Evolutionary conservation across 2,888 invertebrate species (phyloP).

Genomic region (Neoascia interrupta): DNA sequence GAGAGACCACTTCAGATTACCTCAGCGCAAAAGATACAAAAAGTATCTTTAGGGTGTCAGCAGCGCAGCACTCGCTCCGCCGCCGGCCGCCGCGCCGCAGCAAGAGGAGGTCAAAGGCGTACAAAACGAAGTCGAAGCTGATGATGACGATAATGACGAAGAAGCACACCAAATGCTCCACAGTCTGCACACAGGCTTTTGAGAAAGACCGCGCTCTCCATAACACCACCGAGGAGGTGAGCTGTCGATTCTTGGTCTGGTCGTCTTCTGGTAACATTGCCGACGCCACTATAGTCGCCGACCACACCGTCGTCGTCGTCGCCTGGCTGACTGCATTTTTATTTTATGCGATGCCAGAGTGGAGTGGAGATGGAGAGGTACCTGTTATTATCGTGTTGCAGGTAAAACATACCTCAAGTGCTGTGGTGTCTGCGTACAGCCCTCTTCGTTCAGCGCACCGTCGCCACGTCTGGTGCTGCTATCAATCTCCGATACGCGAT

Average conservation of each 20-base stretch:
- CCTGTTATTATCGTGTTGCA: constrained; percentile 51
- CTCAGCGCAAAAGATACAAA: constrained; percentile 30
- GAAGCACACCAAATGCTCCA: constrained; percentile 45
- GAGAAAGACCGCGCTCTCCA: constrained; percentile 50
- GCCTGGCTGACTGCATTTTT: constrained; percentile 66
- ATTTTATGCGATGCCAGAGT: constrained; percentile 37
- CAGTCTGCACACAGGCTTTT: constrained; percentile 53
- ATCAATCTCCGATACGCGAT: constrained; percentile 50
- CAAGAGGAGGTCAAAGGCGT: constrained; percentile 17
- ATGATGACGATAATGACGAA: constrained; percentile 51
- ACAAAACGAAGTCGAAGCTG: constrained; percentile 43
- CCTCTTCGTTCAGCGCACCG: constrained; percentile 33
- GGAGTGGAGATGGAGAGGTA: constrained; percentile 14
- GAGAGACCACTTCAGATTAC: constrained; percentile 39
- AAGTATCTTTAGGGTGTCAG: constrained; percentile 53
- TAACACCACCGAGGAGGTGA: constrained; percentile 32
- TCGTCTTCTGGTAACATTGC: constrained; percentile 5
- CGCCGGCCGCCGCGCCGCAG: not conserved
- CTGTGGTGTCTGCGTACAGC: not conserved
- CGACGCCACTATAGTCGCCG: not conserved
- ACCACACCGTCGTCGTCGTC: constrained; percentile 26
- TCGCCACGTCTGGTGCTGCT: constrained; percentile 61
- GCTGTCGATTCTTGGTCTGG: constrained; percentile 39
- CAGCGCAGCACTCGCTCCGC: constrained; percentile 35
- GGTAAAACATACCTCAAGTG: constrained; percentile 45